Percentiles rank a stretch among this genome's conserved stretches.
phyloP scores from a whole-genome alignment of 2,113 vertebrate genomes.

The Hemicordylus capensis region DNA sequence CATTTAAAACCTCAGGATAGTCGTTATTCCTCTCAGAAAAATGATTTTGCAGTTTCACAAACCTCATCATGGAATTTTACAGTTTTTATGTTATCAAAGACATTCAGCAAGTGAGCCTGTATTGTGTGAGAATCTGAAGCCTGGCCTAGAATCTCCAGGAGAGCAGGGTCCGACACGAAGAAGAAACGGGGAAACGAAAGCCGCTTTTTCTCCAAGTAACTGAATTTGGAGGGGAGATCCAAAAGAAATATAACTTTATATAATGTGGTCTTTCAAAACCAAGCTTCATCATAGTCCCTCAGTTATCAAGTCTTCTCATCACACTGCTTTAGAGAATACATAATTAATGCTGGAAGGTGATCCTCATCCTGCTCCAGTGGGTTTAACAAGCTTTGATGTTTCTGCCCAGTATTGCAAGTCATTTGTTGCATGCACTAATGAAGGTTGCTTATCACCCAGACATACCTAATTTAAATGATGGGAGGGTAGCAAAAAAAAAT shows the following conservation, averaged over 20 bases:
- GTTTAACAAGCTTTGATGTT: slow-evolving; percentile 23
- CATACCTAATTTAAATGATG: background rate
- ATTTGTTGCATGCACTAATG: background rate
- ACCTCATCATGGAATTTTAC: slow-evolving; percentile 93
- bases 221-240: slow-evolving; percentile 51
- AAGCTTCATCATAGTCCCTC: background rate
- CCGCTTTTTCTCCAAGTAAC: slow-evolving; percentile 96
- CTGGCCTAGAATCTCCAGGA: slow-evolving; percentile 96
- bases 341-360: slow-evolving; percentile 1
- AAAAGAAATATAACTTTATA: background rate
- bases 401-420: background rate
- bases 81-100: slow-evolving; percentile 95
- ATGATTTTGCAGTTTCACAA: background rate
- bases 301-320: background rate
- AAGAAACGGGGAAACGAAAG: slow-evolving; percentile 95
- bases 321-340: background rate
- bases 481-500: background rate
- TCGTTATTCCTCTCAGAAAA: background rate
- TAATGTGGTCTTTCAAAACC: background rate
- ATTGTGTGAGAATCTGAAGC: slow-evolving; percentile 95
- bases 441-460: background rate
- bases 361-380: background rate
- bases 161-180: slow-evolving; percentile 95
- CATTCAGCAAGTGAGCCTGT: slow-evolving; percentile 92
- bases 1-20: background rate